Base-by-base conservation (phyloP, 2,113 vertebrate genomes). In the Gymnocephalus cernua region DNA sequence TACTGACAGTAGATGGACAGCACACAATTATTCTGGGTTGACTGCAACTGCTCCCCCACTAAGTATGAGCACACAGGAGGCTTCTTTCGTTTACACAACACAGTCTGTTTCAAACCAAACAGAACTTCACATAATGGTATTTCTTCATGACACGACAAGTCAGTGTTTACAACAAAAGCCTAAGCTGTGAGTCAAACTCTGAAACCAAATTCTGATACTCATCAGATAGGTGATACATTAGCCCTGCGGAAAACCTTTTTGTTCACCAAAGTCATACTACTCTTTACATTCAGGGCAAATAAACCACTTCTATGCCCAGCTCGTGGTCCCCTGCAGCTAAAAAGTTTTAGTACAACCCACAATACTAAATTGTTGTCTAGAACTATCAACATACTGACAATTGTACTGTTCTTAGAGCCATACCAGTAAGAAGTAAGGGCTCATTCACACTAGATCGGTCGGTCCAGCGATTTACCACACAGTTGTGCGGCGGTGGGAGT, bases 1-100 rank as follows among this genome's bases (percentile, higher is more conserved):
- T 47, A 65, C 53, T 74, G 90, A 82, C 82, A 83, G 70, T 4
- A 61, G 83, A 86, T 32, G 66, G 87, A 90, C 82, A 80, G 83
- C 72, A 7, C 51, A 72, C 81, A 61, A 89, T 86, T 84, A 85
- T 50, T 54, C 73, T 84, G 82, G 45, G 87, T 21, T 87, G 73
- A 88, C 74, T 80, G 62, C 19, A 61, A 48, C 64, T 25, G 32
- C 62, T 63, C 35, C 19, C 50, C 41, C 68, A 27, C 44, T 6
- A 35, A 67, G 68, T 56, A 21, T n/a, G 19, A 74, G n/a, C 56
- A 77, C 72, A 84, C 58, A 74, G 21, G 27, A 66, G 61, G 51
- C 16, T 74, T 80, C 75, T 86, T 73, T 14, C 56, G 38, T 67
- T 88, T 76, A 80, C 56, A 86, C 56, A 83, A 86, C 69, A 84